These are phyloP conservation scores for Lateolabrax maculatus DNA, from an alignment of 2,797 vertebrate genomes.

Conservation along the genomic window DNA sequence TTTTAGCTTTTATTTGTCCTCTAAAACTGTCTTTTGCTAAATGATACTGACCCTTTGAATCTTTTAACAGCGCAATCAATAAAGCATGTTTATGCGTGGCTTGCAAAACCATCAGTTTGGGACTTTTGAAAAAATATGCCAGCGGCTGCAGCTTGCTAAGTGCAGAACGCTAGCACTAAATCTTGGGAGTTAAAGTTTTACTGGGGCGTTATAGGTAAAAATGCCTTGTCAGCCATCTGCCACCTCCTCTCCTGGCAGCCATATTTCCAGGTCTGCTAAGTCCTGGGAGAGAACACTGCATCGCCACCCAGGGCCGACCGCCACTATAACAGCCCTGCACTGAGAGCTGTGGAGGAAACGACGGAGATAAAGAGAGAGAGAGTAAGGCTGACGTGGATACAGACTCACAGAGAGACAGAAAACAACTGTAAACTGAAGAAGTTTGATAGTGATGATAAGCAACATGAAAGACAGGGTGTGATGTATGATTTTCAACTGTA, in stretches of 20 bases:
- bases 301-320: conserved; percentile 91
- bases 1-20: conserved; percentile 90
- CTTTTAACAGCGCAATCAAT: conserved; percentile 99
- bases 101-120: conserved; percentile 99
- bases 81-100: conserved; percentile 98
- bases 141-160: conserved; percentile 98
- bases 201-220: conserved; percentile 99
- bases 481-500: background rate
- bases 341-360: conserved; percentile 28
- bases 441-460: conserved; percentile 44
- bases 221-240: conserved; percentile 99
- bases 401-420: conserved; percentile 29
- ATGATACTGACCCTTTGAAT: conserved; percentile 98
- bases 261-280: conserved; percentile 96
- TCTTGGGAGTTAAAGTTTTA: conserved; percentile 99
- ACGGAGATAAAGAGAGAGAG: conserved; percentile 1
- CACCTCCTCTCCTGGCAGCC: conserved; percentile 97
- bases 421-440: conserved; percentile 46
- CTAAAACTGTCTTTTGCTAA: conserved; percentile 96
- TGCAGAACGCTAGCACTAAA: conserved; percentile 96
- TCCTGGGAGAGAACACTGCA: conserved; percentile 88
- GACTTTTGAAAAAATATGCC: conserved; percentile 96
- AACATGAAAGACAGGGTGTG: background rate
- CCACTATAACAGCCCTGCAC: conserved; percentile 87
- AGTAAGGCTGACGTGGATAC: conserved; percentile 28